Conservation (phyloP, 2,797 vertebrate genomes). For the Danio aesculapii region DNA sequence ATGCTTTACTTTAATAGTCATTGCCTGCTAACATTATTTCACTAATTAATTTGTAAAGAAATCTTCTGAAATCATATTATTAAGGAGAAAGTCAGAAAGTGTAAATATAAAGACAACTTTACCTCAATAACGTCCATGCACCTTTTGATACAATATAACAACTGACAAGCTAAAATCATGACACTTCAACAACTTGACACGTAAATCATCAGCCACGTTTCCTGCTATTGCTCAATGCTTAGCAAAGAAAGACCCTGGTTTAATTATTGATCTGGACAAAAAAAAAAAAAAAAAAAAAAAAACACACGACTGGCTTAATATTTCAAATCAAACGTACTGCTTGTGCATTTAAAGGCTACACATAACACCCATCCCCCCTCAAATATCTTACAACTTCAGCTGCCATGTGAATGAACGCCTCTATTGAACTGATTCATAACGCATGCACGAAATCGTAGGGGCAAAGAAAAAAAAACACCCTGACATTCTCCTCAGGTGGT, state of each 20-base stretch:
- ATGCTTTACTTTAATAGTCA: too few relatives aligned
- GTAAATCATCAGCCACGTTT: conserved; percentile 19
- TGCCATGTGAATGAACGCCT: not conserved
- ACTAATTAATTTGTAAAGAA: too few relatives aligned
- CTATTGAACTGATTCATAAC: not conserved
- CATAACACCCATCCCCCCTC: conserved; percentile 2
- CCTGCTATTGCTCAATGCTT: not conserved
- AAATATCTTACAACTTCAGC: conserved; percentile 13
- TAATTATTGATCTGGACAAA: not conserved
- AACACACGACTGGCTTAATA: not conserved
- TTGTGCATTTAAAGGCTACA: not conserved
- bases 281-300: too few relatives aligned
- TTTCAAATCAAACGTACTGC: not conserved
- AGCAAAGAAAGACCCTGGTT: not conserved
- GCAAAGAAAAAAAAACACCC: not conserved
- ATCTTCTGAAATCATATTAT: too few relatives aligned
- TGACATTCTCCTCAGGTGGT: not conserved
- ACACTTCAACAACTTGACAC: not conserved
- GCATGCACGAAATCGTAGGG: not conserved
- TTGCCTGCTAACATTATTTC: too few relatives aligned
- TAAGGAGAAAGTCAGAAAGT: too few relatives aligned
- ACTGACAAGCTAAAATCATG: not conserved
- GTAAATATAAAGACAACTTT: too few relatives aligned
- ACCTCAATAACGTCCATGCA: too few relatives aligned
- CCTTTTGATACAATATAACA: not conserved